Evolutionary conservation across 2,113 vertebrate species (phyloP), one percentile per base, ranked within the genome.

Genomic region (Porphyrio hochstetteri): DNA sequence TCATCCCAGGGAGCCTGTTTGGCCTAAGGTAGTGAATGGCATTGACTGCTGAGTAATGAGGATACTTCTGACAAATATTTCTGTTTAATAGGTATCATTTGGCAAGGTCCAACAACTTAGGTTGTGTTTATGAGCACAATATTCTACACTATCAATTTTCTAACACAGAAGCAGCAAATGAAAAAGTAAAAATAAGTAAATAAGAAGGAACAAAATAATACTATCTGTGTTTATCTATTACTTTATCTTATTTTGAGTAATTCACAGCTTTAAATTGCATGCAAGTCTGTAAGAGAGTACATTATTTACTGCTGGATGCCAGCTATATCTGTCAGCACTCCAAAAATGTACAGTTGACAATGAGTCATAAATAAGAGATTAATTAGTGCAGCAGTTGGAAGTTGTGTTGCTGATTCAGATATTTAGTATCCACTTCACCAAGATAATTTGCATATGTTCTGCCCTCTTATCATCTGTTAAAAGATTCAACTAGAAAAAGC

Each of bases 361-460:
- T 97, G 88, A 92, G 88, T 93, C 93, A 95, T 86, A 94, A 94
- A 90, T 80, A 91, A 75, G 72, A 82, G 78, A 97, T 93, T 81
- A 95, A 97, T 96, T 94, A 96, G 61, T 57, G 44, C 36, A 5
- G 80, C 68, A 82, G 69, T 80, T 91, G 86, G 69, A 83, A 95
- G 52, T 64, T 91, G n/a, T 78, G 76, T 70, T 95, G 93, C 59
- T 97, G 88, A 96, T 95, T 92, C 90, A 92, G 61, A 86, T 93
- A 93, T 96, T 96, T 95, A 89, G 82, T 77, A 92, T 90, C 92
- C 89, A 94, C 89, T 88, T 94, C 65, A 88, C 68, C 76, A 60
- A 90, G 70, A 48, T 59, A 80, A 87, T 95, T 81, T 95, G 70
- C 91, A 85, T 95, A 77, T 63, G 28, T 64, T 96, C 75, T 90